A percentile compares a stretch with the other conserved stretches of the same genome.
Evolutionary conservation across 2,113 vertebrate species (phyloP).

Genomic region (Nansenia antarctica): DNA sequence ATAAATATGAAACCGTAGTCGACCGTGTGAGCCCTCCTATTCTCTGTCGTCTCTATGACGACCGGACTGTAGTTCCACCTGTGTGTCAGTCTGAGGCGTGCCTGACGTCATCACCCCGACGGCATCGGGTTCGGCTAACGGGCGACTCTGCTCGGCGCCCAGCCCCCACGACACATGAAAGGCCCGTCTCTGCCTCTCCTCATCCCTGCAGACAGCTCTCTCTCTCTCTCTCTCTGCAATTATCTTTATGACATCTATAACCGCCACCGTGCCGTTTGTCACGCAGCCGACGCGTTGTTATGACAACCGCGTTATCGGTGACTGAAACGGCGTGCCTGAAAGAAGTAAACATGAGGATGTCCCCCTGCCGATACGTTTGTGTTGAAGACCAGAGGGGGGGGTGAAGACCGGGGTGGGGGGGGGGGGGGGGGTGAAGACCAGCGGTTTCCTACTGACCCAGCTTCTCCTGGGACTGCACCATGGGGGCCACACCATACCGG

Average conservation of each 20-base stretch:
- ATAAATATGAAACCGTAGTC: constrained; percentile 69
- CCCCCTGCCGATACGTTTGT: neutral
- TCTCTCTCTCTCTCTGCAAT: constrained; percentile 27
- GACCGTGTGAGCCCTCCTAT: constrained; percentile 50
- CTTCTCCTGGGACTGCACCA: constrained; percentile 96
- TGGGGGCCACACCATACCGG: constrained; percentile 85
- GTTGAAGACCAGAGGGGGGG: neutral
- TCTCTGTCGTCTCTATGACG: constrained; percentile 58
- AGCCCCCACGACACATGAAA: constrained; percentile 68
- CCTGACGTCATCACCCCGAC: constrained; percentile 48
- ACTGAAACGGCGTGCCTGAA: neutral
- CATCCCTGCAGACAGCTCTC: constrained; percentile 30
- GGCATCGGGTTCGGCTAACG: constrained; percentile 46
- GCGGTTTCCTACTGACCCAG: constrained; percentile 89
- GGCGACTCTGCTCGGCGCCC: too few relatives aligned
- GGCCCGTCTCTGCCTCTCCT: constrained; percentile 19
- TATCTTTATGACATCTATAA: constrained; percentile 29
- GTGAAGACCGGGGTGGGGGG: constrained; percentile 15
- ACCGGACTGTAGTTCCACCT: constrained; percentile 67
- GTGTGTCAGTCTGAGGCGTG: constrained; percentile 57
- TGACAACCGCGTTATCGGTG: neutral
- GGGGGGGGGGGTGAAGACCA: neutral
- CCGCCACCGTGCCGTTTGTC: too few relatives aligned
- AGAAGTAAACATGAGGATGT: neutral
- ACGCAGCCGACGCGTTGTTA: neutral